Evolutionary conservation across 2,113 vertebrate genomes (phyloP), one percentile per base, ranked within the genome.

Genomic region (Sisor rabdophorus): DNA sequence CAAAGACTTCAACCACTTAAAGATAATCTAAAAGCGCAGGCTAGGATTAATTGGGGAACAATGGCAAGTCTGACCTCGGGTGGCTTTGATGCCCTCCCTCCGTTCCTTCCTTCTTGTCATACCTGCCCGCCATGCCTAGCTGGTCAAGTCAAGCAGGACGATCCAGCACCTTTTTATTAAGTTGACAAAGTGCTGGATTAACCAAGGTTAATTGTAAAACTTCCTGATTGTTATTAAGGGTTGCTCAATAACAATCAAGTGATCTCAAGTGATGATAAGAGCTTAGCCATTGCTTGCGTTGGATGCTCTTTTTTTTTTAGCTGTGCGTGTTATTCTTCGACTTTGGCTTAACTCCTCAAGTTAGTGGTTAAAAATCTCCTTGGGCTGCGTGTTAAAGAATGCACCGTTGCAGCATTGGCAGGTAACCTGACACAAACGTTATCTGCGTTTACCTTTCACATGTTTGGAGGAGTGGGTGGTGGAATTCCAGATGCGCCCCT

Each of bases 1-100:
- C 90, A 91, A 91, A 91, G 91, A 89, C 87, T 90, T 90, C 87
- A 88, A 87, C 89, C 90, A 92, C 88, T 92, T 91, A 89, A 91
- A 89, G 90, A 92, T 93, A 92, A 93, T 93, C 92, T 93, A 89
- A 92, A 92, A 92, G 91, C 92, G 90, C 90, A 89, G 89, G 86
- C 89, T 88, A 85, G 90, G 92, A 93, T 92, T 92, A 91, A 93
- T 93, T 92, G 90, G 86, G 88, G 89, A 91, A 92, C 90, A 92
- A 91, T 91, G 87, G 85, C 87, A 83, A 88, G 61, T 87, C 87
- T 77, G 70, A 79, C 85, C 82, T 81, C 81, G 16, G 83, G 83
- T 73, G 73, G 79, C 91, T 93, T 93, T 93, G 92, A 93, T 90
- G 90, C 91, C 85, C 85, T 65, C 54, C 81, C 47, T 52, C 24